Conservation (phyloP, 2,888 invertebrate genomes). For the Julus scandinavius region DNA sequence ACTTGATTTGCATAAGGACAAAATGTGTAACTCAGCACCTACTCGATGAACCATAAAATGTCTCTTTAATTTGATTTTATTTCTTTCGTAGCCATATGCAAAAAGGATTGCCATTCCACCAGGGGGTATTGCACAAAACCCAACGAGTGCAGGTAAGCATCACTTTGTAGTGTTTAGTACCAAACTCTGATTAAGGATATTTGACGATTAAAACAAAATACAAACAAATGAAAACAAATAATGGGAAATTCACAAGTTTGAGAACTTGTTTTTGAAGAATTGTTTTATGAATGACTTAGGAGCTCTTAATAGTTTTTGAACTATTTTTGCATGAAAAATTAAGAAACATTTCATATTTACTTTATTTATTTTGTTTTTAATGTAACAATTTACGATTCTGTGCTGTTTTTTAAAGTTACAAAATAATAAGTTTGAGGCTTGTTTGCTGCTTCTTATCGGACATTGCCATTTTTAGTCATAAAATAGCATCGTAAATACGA, state of each 20-base stretch:
- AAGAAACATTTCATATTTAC: too few relatives aligned
- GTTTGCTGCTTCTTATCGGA: constrained; percentile 13
- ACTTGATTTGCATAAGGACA: not conserved
- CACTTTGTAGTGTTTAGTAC: not conserved
- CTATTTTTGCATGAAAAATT: too few relatives aligned
- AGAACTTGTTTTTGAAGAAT: too few relatives aligned
- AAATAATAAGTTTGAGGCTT: not conserved
- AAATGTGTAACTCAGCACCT: not conserved
- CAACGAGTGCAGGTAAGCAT: constrained; percentile 78
- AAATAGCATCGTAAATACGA: not conserved
- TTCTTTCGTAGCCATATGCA: constrained; percentile 56
- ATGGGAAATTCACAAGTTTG: too few relatives aligned
- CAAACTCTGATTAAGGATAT: not conserved
- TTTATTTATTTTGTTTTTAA: too few relatives aligned
- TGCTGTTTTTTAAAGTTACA: too few relatives aligned
- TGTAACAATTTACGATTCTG: too few relatives aligned
- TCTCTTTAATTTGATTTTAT: constrained; percentile 13
- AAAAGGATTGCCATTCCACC: constrained; percentile 62
- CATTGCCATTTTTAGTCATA: not conserved
- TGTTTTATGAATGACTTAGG: too few relatives aligned
- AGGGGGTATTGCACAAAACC: constrained; percentile 88
- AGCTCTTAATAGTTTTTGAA: too few relatives aligned
- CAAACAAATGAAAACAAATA: too few relatives aligned
- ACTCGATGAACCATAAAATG: constrained; percentile 30
- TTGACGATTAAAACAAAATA: too few relatives aligned